These are phyloP conservation scores for Drosophila kambysellisi DNA, from an alignment of 2,888 invertebrate species.

Conservation along the genomic window DNA sequence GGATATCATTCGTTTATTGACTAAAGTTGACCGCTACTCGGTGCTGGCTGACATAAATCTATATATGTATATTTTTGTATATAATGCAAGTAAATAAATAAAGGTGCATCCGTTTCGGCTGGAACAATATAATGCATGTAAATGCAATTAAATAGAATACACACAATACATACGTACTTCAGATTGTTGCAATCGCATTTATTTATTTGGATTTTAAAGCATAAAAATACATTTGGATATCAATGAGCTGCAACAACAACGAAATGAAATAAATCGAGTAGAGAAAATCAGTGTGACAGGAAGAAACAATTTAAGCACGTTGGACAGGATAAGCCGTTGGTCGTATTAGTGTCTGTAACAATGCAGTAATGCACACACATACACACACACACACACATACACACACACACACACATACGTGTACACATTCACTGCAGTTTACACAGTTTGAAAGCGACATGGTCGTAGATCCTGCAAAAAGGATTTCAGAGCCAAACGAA, in stretches of 20 bases:
- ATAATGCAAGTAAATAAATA: constrained; percentile 12
- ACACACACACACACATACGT: background rate
- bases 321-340: constrained; percentile 75
- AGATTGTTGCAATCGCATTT: constrained; percentile 53
- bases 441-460: constrained; percentile 66
- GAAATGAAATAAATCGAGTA: constrained; percentile 73
- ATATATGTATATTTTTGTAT: background rate
- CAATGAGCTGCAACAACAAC: constrained; percentile 42
- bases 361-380: constrained; percentile 62
- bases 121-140: constrained; percentile 34
- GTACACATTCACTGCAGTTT: constrained; percentile 55
- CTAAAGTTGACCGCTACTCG: background rate
- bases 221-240: constrained; percentile 60
- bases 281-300: constrained; percentile 77
- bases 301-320: constrained; percentile 80
- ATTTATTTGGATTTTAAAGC: constrained; percentile 68
- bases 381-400: too few relatives aligned
- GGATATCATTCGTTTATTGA: background rate
- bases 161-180: constrained; percentile 35
- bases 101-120: constrained; percentile 2
- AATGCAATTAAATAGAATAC: constrained; percentile 72
- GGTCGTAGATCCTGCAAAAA: constrained; percentile 76
- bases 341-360: constrained; percentile 72
- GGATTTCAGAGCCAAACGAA: constrained; percentile 82
- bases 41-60: background rate